A percentile compares a stretch with the other conserved stretches of the same genome.
Evolutionary conservation across 2,888 invertebrate genomes (phyloP).

Genomic region (Acrobeloides nanus): DNA sequence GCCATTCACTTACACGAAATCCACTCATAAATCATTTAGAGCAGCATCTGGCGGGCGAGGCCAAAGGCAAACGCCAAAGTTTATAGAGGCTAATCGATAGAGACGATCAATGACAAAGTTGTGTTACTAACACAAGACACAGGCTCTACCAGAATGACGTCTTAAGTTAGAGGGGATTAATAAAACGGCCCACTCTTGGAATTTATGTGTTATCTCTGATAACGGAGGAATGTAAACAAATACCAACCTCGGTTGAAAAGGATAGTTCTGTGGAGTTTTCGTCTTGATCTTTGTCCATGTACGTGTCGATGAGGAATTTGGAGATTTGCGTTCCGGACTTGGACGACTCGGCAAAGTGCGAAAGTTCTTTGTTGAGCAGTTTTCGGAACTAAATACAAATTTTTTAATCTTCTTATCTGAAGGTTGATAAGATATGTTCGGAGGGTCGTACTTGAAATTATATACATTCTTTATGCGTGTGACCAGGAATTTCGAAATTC

Average conservation of each 20-base stretch:
- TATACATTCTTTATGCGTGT: constrained; percentile 4
- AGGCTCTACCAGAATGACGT: not conserved
- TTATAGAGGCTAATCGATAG: not conserved
- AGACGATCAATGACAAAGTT: constrained; percentile 2
- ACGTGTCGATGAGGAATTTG: constrained; percentile 96
- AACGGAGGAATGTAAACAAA: too few species aligned
- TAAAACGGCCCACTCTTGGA: not conserved
- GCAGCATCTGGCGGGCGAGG: not conserved
- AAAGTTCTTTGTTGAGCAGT: constrained; percentile 97
- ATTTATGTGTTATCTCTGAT: too few species aligned
- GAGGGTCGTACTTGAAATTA: too few species aligned
- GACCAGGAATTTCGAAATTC: not conserved
- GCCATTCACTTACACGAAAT: too few species aligned
- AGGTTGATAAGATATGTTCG: too few species aligned
- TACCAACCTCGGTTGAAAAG: constrained; percentile 4
- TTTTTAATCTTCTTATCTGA: too few species aligned
- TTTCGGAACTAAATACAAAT: constrained; percentile 80
- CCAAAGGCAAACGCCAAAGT: not conserved
- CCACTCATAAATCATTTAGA: too few species aligned
- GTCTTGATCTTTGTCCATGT: constrained; percentile 83
- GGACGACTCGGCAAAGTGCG: constrained; percentile 96
- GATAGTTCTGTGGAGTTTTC: constrained; percentile 62
- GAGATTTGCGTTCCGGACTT: constrained; percentile 98
- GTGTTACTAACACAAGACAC: not conserved
- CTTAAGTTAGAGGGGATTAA: not conserved